A percentile compares a stretch with the other conserved stretches of the same genome.
These are phyloP conservation scores for Dolichallabes microphthalmus DNA, from an alignment of 2,113 vertebrate genomes.

Conservation along the genomic window DNA sequence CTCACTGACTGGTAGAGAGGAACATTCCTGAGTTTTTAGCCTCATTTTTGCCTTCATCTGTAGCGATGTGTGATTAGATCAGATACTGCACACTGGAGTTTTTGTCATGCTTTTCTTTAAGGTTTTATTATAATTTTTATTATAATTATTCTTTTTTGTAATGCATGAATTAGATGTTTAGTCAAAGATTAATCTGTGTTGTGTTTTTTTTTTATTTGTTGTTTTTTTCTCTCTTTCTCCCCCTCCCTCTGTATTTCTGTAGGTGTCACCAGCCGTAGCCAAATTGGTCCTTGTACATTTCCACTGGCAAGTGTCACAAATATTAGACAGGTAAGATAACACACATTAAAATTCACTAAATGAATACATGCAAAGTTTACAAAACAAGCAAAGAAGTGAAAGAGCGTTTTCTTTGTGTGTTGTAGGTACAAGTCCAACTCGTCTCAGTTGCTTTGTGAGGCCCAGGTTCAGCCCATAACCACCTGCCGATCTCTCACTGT, in stretches of 20 bases:
- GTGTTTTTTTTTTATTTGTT: conserved; percentile 29
- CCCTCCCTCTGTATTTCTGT: conserved; percentile 37
- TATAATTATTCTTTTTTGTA: background rate
- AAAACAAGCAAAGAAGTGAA: background rate
- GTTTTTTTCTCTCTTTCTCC: background rate
- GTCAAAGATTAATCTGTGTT: background rate
- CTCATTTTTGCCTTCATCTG: background rate
- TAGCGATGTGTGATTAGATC: background rate
- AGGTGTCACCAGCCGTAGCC: conserved; percentile 95
- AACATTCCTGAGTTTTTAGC: background rate
- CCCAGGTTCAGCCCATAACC: conserved; percentile 87
- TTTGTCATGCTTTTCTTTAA: background rate
- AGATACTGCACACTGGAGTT: background rate
- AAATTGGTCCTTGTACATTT: conserved; percentile 98
- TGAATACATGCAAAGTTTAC: background rate
- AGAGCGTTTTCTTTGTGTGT: conserved; percentile 20
- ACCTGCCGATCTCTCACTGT: conserved; percentile 84
- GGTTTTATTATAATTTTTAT: no score
- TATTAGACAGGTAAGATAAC: conserved; percentile 87
- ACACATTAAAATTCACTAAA: background rate
- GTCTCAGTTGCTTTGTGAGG: conserved; percentile 89
- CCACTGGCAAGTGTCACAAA: conserved; percentile 96
- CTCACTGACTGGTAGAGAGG: background rate
- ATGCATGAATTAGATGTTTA: background rate
- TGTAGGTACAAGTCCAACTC: conserved; percentile 91